Percentiles rank a stretch among this genome's conserved stretches.
Evolutionary conservation across 92 coral and sea anemone genomes (phyloP).

Genomic region (Palythoa grandis): DNA sequence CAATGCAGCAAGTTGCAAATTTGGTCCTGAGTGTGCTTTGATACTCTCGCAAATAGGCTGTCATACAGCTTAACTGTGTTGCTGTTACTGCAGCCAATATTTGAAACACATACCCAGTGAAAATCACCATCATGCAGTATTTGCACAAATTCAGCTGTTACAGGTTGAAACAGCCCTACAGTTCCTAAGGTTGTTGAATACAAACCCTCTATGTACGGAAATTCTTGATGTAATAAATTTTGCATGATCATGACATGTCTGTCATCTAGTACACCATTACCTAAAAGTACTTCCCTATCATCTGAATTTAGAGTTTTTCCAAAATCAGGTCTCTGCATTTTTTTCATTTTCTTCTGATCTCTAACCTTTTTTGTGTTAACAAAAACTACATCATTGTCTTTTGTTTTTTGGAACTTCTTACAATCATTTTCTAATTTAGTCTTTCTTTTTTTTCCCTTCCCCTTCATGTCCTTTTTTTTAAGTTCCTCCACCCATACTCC

Average conservation of each 20-base stretch:
- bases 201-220: slow-evolving; percentile 37
- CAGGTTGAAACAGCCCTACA: slow-evolving; percentile 36
- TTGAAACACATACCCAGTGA: slow-evolving; percentile 53
- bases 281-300: slow-evolving; percentile 4
- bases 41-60: slow-evolving; percentile 17
- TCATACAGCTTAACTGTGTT: slow-evolving; percentile 49
- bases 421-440: neutral
- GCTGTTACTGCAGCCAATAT: slow-evolving; percentile 27
- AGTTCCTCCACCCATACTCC: slow-evolving; percentile 7
- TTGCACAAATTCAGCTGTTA: slow-evolving; percentile 19
- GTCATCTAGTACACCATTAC: slow-evolving; percentile 41
- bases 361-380: neutral
- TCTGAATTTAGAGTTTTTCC: neutral
- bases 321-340: neutral
- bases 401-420: neutral
- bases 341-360: neutral
- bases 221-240: slow-evolving; percentile 39
- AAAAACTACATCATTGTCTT: slow-evolving; percentile 10
- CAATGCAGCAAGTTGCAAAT: slow-evolving; percentile 23
- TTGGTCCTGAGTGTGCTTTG: slow-evolving; percentile 27
- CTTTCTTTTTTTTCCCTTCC: neutral
- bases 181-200: slow-evolving; percentile 46
- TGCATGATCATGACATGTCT: slow-evolving; percentile 45
- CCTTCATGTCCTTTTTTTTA: neutral
- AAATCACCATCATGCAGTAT: slow-evolving; percentile 29